A percentile compares a stretch with the other conserved stretches of the same genome.
Conservation (phyloP, 1,140 invertebrate genomes). For the Achatina immaculata region DNA sequence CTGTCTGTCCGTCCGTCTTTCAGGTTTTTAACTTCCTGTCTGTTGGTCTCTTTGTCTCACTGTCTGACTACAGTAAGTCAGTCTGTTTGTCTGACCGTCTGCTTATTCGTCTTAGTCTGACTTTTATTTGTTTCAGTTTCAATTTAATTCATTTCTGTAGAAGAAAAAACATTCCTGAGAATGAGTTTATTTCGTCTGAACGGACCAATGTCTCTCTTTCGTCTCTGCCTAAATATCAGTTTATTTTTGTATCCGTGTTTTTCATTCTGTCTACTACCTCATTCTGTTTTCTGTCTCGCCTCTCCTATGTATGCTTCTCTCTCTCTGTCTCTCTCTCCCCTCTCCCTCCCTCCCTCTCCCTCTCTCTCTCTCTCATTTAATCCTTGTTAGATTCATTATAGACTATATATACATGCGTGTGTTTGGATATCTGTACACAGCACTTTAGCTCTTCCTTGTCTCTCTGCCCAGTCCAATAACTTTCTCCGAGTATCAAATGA, state of each 20-base stretch:
- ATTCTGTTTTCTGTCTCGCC: neutral
- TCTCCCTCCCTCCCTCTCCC: neutral
- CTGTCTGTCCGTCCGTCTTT: no score
- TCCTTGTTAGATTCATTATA: neutral
- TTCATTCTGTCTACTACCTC: neutral
- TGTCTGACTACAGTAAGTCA: no score
- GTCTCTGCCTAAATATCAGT: neutral
- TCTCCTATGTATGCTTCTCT: neutral
- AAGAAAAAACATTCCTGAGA: no score
- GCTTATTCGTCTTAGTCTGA: no score
- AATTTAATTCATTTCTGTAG: no score
- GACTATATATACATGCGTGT: no score
- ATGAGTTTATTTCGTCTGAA: no score
- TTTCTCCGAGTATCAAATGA: no score
- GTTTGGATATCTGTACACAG: neutral
- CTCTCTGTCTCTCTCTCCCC: neutral
- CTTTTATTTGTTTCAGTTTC: no score
- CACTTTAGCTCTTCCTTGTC: neutral
- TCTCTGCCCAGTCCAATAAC: neutral
- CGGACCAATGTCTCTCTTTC: no score
- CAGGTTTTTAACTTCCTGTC: neutral
- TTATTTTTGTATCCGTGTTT: neutral
- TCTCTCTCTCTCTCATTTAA: neutral
- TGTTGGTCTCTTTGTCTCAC: neutral
- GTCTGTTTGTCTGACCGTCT: no score